A percentile compares a stretch with the other conserved stretches of the same genome.
Conservation (phyloP, 2,888 invertebrate species). For the Scaptomyza parva region DNA sequence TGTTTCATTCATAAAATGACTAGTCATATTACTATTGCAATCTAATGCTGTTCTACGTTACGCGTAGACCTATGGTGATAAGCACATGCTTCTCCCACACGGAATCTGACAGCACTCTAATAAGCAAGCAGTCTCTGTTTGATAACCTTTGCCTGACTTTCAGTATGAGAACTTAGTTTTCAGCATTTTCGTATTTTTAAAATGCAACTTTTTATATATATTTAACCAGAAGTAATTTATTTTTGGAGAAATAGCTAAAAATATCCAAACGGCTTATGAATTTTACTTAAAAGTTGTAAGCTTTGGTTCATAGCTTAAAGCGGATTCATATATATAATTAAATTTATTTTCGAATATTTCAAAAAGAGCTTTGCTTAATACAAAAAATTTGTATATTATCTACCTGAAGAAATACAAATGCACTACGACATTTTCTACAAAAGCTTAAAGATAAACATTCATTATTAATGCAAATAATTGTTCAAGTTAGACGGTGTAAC, state of each 20-base stretch:
- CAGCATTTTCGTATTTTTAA: slow-evolving; percentile 53
- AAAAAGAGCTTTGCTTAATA: no score
- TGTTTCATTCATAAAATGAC: slow-evolving; percentile 70
- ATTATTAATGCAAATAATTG: not conserved
- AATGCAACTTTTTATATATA: slow-evolving; percentile 54
- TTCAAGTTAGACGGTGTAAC: slow-evolving; percentile 8
- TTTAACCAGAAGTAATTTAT: slow-evolving; percentile 56
- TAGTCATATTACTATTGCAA: slow-evolving; percentile 67
- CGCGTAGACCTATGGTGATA: slow-evolving; percentile 50
- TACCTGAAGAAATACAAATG: not conserved
- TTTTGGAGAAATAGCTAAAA: slow-evolving; percentile 53
- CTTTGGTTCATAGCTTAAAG: slow-evolving; percentile 4
- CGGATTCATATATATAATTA: not conserved
- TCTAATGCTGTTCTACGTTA: slow-evolving; percentile 27
- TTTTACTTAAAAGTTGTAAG: slow-evolving; percentile 21
- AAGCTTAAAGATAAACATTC: not conserved
- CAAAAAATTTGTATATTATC: not conserved
- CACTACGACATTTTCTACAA: not conserved
- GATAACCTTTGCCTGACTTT: slow-evolving; percentile 73
- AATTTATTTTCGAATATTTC: not conserved
- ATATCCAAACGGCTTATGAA: slow-evolving; percentile 36
- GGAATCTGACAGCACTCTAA: slow-evolving; percentile 54
- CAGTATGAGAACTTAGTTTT: slow-evolving; percentile 59
- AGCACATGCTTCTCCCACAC: slow-evolving; percentile 73
- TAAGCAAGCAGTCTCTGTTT: slow-evolving; percentile 47